Percentiles rank a stretch among this genome's conserved stretches.
Evolutionary conservation across 2,797 vertebrate genomes (phyloP).

Genomic region (Oreochromis mossambicus): DNA sequence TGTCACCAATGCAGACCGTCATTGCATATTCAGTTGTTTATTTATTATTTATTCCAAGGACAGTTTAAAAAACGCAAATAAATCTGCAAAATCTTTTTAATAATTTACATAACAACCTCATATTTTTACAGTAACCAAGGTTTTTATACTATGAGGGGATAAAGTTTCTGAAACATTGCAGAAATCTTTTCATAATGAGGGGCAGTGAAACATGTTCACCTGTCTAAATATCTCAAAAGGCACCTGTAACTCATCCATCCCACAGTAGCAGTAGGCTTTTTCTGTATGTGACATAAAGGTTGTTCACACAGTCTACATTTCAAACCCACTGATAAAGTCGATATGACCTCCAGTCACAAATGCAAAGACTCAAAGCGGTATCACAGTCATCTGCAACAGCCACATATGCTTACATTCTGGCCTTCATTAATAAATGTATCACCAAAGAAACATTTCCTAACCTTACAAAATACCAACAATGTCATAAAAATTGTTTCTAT

Average conservation of each 20-base stretch:
- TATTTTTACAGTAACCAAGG: background rate
- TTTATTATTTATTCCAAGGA: background rate
- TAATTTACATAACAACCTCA: background rate
- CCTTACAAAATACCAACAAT: background rate
- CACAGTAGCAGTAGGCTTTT: conserved; percentile 2
- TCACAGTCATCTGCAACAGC: background rate
- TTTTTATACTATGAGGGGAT: background rate
- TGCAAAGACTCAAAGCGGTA: background rate
- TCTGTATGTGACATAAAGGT: background rate
- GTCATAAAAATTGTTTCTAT: background rate
- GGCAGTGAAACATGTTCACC: conserved; percentile 12
- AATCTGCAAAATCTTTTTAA: background rate
- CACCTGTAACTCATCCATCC: background rate
- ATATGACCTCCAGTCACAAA: background rate
- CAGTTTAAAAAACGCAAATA: accelerated
- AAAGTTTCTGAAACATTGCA: background rate
- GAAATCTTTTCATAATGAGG: background rate
- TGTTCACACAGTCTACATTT: background rate
- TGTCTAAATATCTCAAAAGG: background rate
- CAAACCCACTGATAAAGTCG: background rate
- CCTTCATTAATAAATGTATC: background rate
- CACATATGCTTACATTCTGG: background rate
- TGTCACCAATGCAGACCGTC: background rate
- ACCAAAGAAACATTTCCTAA: background rate
- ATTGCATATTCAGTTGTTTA: background rate